Percentiles rank a stretch among this genome's conserved stretches.
Evolutionary conservation across 2,797 vertebrate species (phyloP).

Genomic region (Tadarida brasiliensis): DNA sequence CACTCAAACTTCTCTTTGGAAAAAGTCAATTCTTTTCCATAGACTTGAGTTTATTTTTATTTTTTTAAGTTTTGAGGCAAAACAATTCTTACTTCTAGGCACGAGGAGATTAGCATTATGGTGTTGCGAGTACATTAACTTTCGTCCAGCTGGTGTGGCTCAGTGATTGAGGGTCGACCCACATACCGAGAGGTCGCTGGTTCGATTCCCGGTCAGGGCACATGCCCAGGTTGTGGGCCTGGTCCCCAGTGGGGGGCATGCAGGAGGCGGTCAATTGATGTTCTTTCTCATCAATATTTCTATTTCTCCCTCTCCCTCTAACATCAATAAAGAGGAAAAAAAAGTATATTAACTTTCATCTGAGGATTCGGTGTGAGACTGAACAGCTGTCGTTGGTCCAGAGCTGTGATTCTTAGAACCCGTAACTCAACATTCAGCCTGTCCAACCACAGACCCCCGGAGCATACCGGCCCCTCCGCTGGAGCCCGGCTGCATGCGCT

Average conservation of each 20-base stretch:
- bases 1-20: not conserved
- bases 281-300: no score
- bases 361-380: not conserved
- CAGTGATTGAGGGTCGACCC: no score
- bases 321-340: not conserved
- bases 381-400: not conserved
- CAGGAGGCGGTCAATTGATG: no score
- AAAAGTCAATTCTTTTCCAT: not conserved
- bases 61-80: not conserved
- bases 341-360: not conserved
- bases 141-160: no score
- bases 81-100: not conserved
- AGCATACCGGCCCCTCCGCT: fast-evolving
- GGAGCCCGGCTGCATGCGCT: no score
- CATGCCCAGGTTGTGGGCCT: no score
- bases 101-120: not conserved
- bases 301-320: no score
- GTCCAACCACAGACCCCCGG: fast-evolving
- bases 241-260: no score
- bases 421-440: fast-evolving
- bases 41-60: not conserved
- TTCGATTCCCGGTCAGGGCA: no score
- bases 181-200: no score
- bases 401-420: not conserved
- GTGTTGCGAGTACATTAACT: not conserved